Percentiles rank a stretch among this genome's conserved stretches.
phyloP scores from a whole-genome alignment of 2,888 invertebrate genomes.

The Apamea sordens region DNA sequence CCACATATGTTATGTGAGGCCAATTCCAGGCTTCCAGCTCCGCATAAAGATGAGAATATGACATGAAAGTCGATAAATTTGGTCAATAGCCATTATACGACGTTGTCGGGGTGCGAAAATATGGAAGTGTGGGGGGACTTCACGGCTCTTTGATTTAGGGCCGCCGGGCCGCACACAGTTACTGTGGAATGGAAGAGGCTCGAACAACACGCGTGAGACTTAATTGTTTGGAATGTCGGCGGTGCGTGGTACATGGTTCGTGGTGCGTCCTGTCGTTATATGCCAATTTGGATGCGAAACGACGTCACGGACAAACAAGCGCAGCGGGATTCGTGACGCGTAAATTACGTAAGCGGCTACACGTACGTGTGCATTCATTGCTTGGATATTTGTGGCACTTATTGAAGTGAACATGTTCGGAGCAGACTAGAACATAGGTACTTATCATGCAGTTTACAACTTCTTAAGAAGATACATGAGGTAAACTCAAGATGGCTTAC shows the following conservation, averaged over 20 bases:
- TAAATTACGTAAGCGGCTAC: conserved; percentile 47
- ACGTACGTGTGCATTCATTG: conserved; percentile 12
- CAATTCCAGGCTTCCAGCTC: conserved; percentile 79
- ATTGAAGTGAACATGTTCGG: conserved; percentile 2
- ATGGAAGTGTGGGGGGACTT: conserved; percentile 86
- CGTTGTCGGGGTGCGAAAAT: conserved; percentile 88
- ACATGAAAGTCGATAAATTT: conserved; percentile 89
- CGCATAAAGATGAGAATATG: conserved; percentile 88
- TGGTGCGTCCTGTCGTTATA: conserved; percentile 59
- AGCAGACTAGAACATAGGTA: neutral
- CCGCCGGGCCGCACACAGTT: conserved; percentile 69
- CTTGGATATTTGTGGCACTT: neutral
- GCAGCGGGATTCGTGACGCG: conserved; percentile 44
- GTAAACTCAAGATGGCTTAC: neutral
- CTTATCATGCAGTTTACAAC: neutral
- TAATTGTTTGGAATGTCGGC: conserved; percentile 66
- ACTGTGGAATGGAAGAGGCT: conserved; percentile 74
- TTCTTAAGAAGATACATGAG: neutral
- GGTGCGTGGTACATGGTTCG: conserved; percentile 46
- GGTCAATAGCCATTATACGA: conserved; percentile 89
- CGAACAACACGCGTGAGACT: conserved; percentile 54
- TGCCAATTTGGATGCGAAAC: conserved; percentile 65
- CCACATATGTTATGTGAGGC: conserved; percentile 78
- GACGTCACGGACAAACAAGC: conserved; percentile 63
- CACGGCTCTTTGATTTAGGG: conserved; percentile 88